Conservation (phyloP, 2,888 invertebrate genomes). For the Plagodis pulveraria region DNA sequence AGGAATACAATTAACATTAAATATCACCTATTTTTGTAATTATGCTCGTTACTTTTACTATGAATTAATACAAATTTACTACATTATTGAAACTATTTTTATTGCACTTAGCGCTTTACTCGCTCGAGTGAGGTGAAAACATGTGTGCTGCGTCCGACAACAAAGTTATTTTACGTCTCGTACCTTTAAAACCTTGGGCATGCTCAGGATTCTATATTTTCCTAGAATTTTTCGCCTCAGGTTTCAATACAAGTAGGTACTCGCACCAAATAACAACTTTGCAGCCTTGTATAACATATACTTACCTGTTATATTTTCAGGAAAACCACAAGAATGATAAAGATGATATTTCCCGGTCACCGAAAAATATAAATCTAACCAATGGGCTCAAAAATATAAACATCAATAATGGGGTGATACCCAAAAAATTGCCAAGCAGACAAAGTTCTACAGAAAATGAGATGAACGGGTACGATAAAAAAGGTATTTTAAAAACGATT, state of each 20-base stretch:
- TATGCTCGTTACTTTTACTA: too few relatives aligned
- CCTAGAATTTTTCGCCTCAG: too few relatives aligned
- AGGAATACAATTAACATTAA: too few relatives aligned
- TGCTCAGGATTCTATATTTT: not conserved
- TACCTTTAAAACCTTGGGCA: too few relatives aligned
- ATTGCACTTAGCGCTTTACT: too few relatives aligned
- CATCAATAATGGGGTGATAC: slow-evolving; percentile 72
- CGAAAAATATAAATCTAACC: slow-evolving; percentile 74
- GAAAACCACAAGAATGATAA: slow-evolving; percentile 56
- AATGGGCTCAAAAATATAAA: slow-evolving; percentile 78
- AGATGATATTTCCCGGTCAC: slow-evolving; percentile 55
- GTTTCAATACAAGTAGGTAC: not conserved
- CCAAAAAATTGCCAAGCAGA: slow-evolving; percentile 69
- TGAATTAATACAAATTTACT: too few relatives aligned
- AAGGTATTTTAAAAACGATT: slow-evolving; percentile 49
- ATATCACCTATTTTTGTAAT: too few relatives aligned
- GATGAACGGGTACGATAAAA: slow-evolving; percentile 69
- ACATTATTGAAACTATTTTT: too few relatives aligned
- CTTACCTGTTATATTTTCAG: slow-evolving; percentile 32
- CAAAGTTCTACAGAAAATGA: slow-evolving; percentile 72
- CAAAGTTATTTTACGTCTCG: too few relatives aligned
- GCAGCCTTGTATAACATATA: not conserved
- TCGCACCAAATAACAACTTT: not conserved
- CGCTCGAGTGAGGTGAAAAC: too few relatives aligned
- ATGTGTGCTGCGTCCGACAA: too few relatives aligned